Percentiles rank a stretch among this genome's conserved stretches.
Conservation (phyloP, 2,797 vertebrate species). For the Urocyon cinereoargenteus region DNA sequence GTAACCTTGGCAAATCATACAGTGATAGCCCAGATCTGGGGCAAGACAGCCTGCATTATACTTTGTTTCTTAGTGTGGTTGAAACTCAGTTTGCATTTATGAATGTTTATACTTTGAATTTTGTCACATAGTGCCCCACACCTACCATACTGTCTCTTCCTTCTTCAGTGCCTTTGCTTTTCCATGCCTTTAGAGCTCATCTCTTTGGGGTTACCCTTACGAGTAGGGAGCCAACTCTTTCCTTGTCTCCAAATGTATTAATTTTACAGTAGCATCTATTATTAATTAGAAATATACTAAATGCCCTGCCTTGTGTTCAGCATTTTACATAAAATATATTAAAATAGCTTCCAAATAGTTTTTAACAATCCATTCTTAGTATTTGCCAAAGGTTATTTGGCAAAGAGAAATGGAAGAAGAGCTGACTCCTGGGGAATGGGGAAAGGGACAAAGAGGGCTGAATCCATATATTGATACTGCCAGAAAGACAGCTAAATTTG, state of each 20-base stretch:
- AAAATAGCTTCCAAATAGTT: neutral
- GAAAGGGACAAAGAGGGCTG: neutral
- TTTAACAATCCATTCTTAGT: neutral
- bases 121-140: neutral
- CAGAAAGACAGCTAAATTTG: neutral
- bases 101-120: neutral
- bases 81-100: neutral
- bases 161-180: neutral
- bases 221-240: neutral
- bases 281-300: neutral
- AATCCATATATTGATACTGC: neutral
- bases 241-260: neutral
- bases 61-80: neutral
- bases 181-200: neutral
- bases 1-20: neutral
- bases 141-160: neutral
- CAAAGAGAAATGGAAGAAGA: neutral
- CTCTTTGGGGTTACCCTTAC: neutral
- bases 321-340: neutral
- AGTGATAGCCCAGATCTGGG: neutral
- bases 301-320: neutral
- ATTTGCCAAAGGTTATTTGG: neutral
- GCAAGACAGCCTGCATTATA: neutral
- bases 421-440: rapidly evolving
- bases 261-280: neutral